Base-by-base conservation (phyloP, 2,113 vertebrate species). In the Orthonyx spaldingii region DNA sequence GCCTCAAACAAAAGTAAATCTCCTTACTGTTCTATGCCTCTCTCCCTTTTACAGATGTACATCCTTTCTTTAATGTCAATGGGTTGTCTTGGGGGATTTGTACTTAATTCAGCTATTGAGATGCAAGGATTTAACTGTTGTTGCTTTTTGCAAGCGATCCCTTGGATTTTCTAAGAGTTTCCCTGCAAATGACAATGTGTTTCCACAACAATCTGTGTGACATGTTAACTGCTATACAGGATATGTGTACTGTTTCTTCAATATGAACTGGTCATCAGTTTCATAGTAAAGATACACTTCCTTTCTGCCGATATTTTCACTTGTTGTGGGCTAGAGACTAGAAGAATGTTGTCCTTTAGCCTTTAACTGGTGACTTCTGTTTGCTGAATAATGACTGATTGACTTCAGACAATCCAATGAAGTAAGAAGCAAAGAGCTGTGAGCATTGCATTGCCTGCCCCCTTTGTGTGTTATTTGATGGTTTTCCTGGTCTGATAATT, bases 401-500 rank as follows among this genome's bases (percentile, higher is more conserved):
- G 26, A 37, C 68, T 83, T 79, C 22, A 37, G 50, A 39, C 52
- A 78, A 37, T 22, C 27, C 21, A 24, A 30, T 47, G 77, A 89
- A 66, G n/a, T 57, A 72, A 86, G 49, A 96, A 68, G 70, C 17
- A 85, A 23, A 79, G 28, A 71, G 23, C 56, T 78, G 8, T 32
- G 82, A 92, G 46, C 2, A 3, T 50, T 68, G 28, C 65, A 52
- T 11, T 60, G 60, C 39, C 28, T 71, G n/a, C n/a, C n/a, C n/a
- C 33, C 53, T 92, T 74, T 49, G 3, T 39, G 33, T 70, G 56
- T 65, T 69, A 65, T 37, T 83, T 83, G 61, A 27, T 91, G 77
- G 35, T 70, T 91, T 94, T 77, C 77, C 70, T 56, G 53, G 37
- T 80, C 81, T 80, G 76, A 82, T 93, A 56, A 69, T 87, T 94